A percentile compares a stretch with the other conserved stretches of the same genome.
Conservation (phyloP, 2,113 vertebrate species). For the Colossoma macropomum region DNA sequence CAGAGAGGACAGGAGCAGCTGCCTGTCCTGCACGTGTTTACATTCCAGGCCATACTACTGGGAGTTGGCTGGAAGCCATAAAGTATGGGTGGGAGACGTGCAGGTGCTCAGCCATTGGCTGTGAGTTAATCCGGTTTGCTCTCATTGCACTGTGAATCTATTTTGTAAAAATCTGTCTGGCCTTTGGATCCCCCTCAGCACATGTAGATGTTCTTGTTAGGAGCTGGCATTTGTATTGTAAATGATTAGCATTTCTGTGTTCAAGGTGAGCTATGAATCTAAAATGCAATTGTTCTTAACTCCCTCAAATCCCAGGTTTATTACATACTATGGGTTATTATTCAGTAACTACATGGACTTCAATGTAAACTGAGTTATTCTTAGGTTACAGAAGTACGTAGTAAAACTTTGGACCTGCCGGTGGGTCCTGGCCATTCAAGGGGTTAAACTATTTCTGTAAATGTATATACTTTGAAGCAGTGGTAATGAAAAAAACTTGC, state of each 20-base stretch:
- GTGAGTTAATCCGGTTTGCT: not conserved
- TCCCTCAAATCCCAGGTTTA: too few species aligned
- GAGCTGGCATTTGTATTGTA: constrained; percentile 8
- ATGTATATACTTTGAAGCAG: too few species aligned
- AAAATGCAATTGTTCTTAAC: not conserved
- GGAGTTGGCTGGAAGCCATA: not conserved
- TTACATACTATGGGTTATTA: too few species aligned
- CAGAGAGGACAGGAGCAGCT: not conserved
- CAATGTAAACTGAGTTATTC: too few species aligned
- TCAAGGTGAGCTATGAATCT: not conserved
- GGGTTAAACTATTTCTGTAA: too few species aligned
- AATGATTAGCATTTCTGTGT: constrained; percentile 2
- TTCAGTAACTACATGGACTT: too few species aligned
- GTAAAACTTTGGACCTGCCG: too few species aligned
- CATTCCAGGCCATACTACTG: constrained; percentile 3
- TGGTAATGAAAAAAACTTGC: too few species aligned
- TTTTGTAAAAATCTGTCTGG: constrained; percentile 18
- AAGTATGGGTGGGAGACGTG: not conserved
- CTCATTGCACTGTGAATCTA: constrained; percentile 8
- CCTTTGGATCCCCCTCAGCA: not conserved
- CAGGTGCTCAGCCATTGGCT: constrained; percentile 6
- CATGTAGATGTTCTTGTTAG: not conserved
- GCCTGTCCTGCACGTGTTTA: constrained; percentile 1
- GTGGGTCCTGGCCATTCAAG: too few species aligned
- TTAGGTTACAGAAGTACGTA: too few species aligned